A percentile compares a stretch with the other conserved stretches of the same genome.
Conservation (phyloP, 2,888 invertebrate species). For the Buathra laborator region DNA sequence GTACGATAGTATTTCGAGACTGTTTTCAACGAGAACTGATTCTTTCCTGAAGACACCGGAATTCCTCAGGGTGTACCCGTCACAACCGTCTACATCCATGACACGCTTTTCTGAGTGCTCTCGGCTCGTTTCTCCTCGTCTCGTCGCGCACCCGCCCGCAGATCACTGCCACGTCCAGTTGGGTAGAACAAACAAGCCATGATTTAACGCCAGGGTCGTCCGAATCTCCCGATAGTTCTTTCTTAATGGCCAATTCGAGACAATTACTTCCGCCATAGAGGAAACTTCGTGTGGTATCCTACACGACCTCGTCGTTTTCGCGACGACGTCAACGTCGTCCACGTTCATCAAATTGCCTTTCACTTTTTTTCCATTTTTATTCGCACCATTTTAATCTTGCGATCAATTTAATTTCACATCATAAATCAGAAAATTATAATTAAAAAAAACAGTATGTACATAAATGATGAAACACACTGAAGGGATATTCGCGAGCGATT, state of each 20-base stretch:
- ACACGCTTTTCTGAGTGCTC: slow-evolving; percentile 41
- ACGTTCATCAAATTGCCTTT: slow-evolving; percentile 50
- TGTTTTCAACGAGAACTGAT: slow-evolving; percentile 1
- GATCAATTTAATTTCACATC: neutral
- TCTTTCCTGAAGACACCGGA: slow-evolving; percentile 47
- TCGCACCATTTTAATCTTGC: neutral
- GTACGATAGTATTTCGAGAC: neutral
- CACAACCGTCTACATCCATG: slow-evolving; percentile 59
- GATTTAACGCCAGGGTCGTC: slow-evolving; percentile 70
- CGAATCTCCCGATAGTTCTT: slow-evolving; percentile 69
- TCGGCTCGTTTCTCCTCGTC: slow-evolving; percentile 49
- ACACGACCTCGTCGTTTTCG: slow-evolving; percentile 67
- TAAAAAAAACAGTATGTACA: neutral
- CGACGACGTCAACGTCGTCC: slow-evolving; percentile 25
- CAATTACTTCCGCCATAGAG: slow-evolving; percentile 75
- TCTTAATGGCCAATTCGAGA: slow-evolving; percentile 73
- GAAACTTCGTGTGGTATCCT: slow-evolving; percentile 64
- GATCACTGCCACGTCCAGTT: slow-evolving; percentile 56
- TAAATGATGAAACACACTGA: neutral
- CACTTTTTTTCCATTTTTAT: slow-evolving; percentile 43
- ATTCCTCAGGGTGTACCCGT: slow-evolving; percentile 21
- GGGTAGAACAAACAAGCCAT: slow-evolving; percentile 67
- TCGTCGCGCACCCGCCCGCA: slow-evolving; percentile 12
- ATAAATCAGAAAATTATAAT: neutral
- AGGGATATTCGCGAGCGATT: neutral